These are phyloP conservation scores for Myotis vivesi DNA, from an alignment of 2,797 vertebrate species.

Conservation along the genomic window DNA sequence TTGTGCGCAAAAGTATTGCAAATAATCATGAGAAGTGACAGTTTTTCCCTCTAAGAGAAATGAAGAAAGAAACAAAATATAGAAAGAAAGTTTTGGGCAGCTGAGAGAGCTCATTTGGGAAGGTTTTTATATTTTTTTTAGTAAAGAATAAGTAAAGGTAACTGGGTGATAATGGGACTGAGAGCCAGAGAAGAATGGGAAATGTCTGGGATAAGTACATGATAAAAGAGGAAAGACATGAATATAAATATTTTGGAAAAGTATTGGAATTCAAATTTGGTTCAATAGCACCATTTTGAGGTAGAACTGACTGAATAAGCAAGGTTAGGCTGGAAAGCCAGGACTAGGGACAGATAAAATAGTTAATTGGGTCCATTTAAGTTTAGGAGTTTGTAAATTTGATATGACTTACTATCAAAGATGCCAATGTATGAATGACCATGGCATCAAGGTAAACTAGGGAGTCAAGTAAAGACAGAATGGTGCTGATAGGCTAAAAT, in stretches of 20 bases:
- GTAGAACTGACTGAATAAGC: neutral
- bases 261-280: neutral
- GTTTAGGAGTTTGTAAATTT: neutral
- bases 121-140: neutral
- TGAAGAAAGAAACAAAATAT: neutral
- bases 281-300: neutral
- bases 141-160: neutral
- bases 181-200: neutral
- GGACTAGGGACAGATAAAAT: neutral
- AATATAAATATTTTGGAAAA: neutral
- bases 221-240: neutral
- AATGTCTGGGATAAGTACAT: neutral
- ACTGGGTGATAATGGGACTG: neutral
- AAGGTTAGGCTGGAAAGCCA: neutral
- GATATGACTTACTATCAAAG: neutral
- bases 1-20: neutral
- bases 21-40: neutral
- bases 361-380: neutral
- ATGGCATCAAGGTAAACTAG: neutral
- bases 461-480: neutral
- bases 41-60: neutral
- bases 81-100: neutral
- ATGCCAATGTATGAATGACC: neutral
- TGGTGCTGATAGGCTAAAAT: neutral
- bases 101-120: neutral